Evolutionary conservation across 2,888 invertebrate species (phyloP).

Genomic region (Spodoptera littoralis): DNA sequence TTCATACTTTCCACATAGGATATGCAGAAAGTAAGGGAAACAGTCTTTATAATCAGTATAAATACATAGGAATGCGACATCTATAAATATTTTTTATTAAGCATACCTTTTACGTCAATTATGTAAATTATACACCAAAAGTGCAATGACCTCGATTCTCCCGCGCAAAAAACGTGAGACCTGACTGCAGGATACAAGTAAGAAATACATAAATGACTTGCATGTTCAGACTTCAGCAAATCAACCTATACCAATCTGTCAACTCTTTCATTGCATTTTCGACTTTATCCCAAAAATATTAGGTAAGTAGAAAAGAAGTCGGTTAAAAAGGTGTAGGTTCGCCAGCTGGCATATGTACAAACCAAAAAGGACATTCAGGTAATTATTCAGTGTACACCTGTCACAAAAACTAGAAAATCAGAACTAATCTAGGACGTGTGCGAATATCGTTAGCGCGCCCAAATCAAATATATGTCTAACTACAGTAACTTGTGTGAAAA

Average conservation of each 20-base stretch:
- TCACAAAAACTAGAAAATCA: slow-evolving; percentile 34
- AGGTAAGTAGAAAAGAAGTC: too few species aligned
- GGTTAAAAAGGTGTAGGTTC: too few species aligned
- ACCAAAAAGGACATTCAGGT: slow-evolving; percentile 32
- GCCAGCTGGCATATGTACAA: not conserved
- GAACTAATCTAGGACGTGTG: slow-evolving; percentile 29
- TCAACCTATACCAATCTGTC: too few species aligned
- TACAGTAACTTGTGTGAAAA: slow-evolving; percentile 1
- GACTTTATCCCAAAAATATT: too few species aligned
- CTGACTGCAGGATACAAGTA: slow-evolving; percentile 2
- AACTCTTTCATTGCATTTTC: too few species aligned
- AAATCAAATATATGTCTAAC: slow-evolving; percentile 1
- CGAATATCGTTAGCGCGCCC: slow-evolving; percentile 33
- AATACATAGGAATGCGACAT: too few species aligned
- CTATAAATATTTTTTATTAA: too few species aligned
- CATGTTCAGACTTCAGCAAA: too few species aligned
- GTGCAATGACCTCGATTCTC: slow-evolving; percentile 2
- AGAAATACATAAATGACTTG: slow-evolving; percentile 1
- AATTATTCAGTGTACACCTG: slow-evolving; percentile 19
- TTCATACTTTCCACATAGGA: too few species aligned
- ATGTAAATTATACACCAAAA: not conserved
- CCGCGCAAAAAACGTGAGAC: slow-evolving; percentile 21
- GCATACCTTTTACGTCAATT: too few species aligned
- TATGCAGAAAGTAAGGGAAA: too few species aligned
- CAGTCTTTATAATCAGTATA: too few species aligned